Evolutionary conservation across 2,888 invertebrate genomes (phyloP), one percentile per base, ranked within the genome.

Genomic region (Coecobrya sp.): DNA sequence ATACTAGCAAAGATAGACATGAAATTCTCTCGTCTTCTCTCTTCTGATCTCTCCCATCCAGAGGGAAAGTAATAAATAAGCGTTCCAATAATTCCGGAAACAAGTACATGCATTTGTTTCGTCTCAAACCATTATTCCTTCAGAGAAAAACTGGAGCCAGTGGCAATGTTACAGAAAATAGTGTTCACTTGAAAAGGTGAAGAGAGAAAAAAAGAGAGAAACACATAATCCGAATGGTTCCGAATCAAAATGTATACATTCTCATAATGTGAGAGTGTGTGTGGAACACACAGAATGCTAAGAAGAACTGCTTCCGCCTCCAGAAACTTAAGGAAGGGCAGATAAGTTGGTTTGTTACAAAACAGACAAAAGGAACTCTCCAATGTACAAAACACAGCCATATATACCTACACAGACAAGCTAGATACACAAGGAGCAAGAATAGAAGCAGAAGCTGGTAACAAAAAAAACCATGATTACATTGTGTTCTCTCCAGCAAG

Each of bases 81-180:
- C 70, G 45, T 81, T 79, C 88, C 81, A 88, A 55, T 76, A 62
- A 81, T 5, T 65, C 79, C 79, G 88, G 88, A 88, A 81, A 88
- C 81, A 86, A 70, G 79, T 79, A 81, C 65, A 88, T 88, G 88
- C 81, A 81, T 88, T 81, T 62, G 65, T 42, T 65, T 49, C 42
- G 25, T 70, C 30, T 52, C 52, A 62, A 59, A 59, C 42, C 22
- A 68, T 27, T 81, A 62, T 59, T 55, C 82, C 59, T 36, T 59
- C 45, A 4, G 22, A 27, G 42, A 49, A 22, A 52, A 49, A 36
- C 62, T 82, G 36, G 62, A 82, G 27, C 25, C 52, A 59, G 55
- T 22, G 7, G 30, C 52, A 22, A 19, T 22, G 13, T 25, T 36
- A 36, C 36, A 55, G 2, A 55, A 55, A 55, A n/a, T 55, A 55